phyloP scores from a whole-genome alignment of 2,113 vertebrate species.

The Tichodroma muraria region DNA sequence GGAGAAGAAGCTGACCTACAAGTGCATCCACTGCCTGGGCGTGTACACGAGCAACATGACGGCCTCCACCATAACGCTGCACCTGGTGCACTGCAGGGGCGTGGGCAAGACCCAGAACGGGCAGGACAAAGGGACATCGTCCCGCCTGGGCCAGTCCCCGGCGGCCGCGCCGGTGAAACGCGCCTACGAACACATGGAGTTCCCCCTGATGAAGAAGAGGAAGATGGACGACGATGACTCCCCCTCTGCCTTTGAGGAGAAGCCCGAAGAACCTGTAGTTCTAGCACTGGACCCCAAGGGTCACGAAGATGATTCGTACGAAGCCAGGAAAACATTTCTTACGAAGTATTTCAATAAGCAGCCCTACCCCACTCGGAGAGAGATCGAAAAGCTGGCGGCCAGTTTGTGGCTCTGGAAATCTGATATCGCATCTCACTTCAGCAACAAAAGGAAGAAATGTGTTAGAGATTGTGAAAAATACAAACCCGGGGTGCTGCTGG shows the following conservation, averaged over 20 bases:
- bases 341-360: slow-evolving; percentile 90
- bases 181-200: slow-evolving; percentile 76
- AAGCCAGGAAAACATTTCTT: slow-evolving; percentile 91
- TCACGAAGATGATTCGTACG: slow-evolving; percentile 90
- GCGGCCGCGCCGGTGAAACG: slow-evolving; percentile 79
- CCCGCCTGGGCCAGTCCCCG: slow-evolving; percentile 78
- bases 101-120: slow-evolving; percentile 95
- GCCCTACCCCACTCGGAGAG: slow-evolving; percentile 86
- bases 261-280: slow-evolving; percentile 86
- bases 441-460: slow-evolving; percentile 88
- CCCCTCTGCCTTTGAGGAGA: slow-evolving; percentile 78
- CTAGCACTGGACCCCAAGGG: slow-evolving; percentile 93
- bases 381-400: slow-evolving; percentile 92
- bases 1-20: slow-evolving; percentile 97
- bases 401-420: slow-evolving; percentile 96
- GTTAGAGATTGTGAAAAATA: slow-evolving; percentile 85
- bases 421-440: slow-evolving; percentile 91
- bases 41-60: slow-evolving; percentile 99
- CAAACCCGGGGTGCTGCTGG: slow-evolving; percentile 82
- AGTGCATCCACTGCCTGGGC: slow-evolving; percentile 96
- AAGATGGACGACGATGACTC: slow-evolving; percentile 77
- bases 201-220: slow-evolving; percentile 82
- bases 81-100: slow-evolving; percentile 94
- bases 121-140: slow-evolving; percentile 80
- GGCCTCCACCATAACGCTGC: slow-evolving; percentile 94